Evolutionary conservation across 2,888 invertebrate species (phyloP), one percentile per base, ranked within the genome.

Genomic region (Neria commutata): DNA sequence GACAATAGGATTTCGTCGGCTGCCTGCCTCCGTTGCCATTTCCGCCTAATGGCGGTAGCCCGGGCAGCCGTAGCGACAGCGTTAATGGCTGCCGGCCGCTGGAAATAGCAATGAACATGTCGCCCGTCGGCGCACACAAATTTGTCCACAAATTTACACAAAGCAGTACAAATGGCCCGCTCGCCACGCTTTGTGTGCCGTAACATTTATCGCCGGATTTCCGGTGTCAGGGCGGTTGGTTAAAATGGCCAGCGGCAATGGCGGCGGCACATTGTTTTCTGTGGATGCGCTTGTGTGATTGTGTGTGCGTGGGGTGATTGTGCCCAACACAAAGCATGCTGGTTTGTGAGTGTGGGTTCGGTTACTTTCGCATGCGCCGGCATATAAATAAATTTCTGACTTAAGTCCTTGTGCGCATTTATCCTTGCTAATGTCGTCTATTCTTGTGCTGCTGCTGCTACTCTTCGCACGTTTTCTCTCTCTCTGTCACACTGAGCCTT

Each of bases 121-220:
- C 33, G 25, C 25, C 14, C 16, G 49, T 70, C 62, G n/a, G 47
- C 71, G 72, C 67, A 60, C 68, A 66, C 69, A 72, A 72, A 72
- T 72, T 72, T 72, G 72, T 72, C 71, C 71, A 72, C 71, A 72
- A 72, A 72, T 72, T 72, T 72, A 72, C 72, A 71, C 72, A 72
- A 71, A 70, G 70, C 66, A 58, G 62, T 54, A 57, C 61, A 60
- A 42, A 53, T 53, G 53, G 16, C 37, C 4, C 14, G 6, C 47
- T 65, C 61, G 67, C 64, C 66, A 67, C 64, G 59, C 71, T 67
- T 68, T 71, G 70, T 70, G 69, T 71, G 69, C 70, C 68, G 68
- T 68, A 70, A 73, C 73, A 75, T 74, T 75, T 74, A 75, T 75
- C 72, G 75, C 67, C 67, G 74, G 74, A 74, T 75, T 74, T 75